Base-by-base conservation (phyloP, 2,797 vertebrate species). In the Huso huso region DNA sequence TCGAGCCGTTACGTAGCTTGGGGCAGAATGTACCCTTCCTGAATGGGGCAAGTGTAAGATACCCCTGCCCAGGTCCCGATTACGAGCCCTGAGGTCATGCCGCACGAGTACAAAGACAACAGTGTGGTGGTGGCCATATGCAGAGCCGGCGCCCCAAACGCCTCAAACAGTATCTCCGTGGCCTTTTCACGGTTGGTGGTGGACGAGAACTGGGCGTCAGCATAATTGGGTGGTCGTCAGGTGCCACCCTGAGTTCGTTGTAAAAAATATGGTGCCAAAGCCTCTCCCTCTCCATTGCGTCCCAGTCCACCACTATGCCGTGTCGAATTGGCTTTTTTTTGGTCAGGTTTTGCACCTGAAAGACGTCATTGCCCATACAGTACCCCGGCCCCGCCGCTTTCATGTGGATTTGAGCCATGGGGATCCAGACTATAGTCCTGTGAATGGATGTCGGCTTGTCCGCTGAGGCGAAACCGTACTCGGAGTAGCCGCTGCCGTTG, bases 141-240 rank as follows among this genome's bases (percentile, higher is more conserved):
- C 73, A 86, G 79, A 4, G 70, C 78, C 1, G 83, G 83, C 62
- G 80, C 78, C 2, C 62, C 18, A 0, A 83, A 55, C 48, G 66
- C 61, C 70, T 87, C 79, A 0, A 87, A 86, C 7, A 86, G 71
- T 68, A 87, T 62, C 68, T 87, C 81, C 0, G 68, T 78, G 9
- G 67, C 62, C 68, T 59, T 80, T 18, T 77, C 80, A 6, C 74
- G 62, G 58, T 61, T 48, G 1, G 55, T 6, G 1, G 74, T 69
- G 0, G 78, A 79, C 1, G 79, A 75, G 0, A 80, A 79, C 0
- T 80, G 83, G 0, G 80, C 68, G 23, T 84, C 11, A 0, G 75
- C 79, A 85, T 75, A 68, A 83, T 64, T 0, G 75, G 78, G 62
- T 82, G 81, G n/a, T 82, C 75, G 49, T 79, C 73, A 0, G 78